Percentiles rank a stretch among this genome's conserved stretches.
phyloP scores from a whole-genome alignment of 1,140 invertebrate species.

The Sinella curviseta region DNA sequence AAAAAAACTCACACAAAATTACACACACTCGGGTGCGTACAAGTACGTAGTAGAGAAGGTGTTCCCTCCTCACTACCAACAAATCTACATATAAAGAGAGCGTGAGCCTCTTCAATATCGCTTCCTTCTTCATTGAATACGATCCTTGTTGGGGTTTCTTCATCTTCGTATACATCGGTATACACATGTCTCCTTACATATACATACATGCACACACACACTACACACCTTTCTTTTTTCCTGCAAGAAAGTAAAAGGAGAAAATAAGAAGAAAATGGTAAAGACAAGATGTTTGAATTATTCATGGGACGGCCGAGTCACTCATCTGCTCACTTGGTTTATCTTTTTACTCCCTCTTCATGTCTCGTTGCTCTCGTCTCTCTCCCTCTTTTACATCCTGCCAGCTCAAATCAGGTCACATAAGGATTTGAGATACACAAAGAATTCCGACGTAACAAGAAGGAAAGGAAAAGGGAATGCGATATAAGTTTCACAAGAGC shows the following conservation, averaged over 20 bases:
- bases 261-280: background rate
- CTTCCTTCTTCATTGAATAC: conserved; percentile 4
- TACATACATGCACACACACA: background rate
- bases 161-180: background rate
- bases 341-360: conserved; percentile 28
- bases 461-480: background rate
- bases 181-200: too few relatives aligned
- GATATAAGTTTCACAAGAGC: too few relatives aligned
- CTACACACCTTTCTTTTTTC: background rate
- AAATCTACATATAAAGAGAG: background rate
- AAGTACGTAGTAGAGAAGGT: background rate
- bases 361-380: conserved; percentile 23
- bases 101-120: background rate
- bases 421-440: conserved; percentile 3
- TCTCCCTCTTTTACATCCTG: background rate
- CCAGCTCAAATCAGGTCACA: conserved; percentile 28
- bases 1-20: too few relatives aligned
- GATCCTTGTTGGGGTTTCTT: background rate
- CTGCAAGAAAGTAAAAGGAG: background rate
- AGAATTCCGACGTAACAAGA: conserved; percentile 1
- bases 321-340: conserved; percentile 43
- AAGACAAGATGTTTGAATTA: conserved; percentile 39
- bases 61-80: background rate
- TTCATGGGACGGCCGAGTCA: conserved; percentile 41
- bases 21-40: too few relatives aligned